Evolutionary conservation across 2,888 invertebrate genomes (phyloP), one percentile per base, ranked within the genome.

Genomic region (Torymus aiolomorphi): DNA sequence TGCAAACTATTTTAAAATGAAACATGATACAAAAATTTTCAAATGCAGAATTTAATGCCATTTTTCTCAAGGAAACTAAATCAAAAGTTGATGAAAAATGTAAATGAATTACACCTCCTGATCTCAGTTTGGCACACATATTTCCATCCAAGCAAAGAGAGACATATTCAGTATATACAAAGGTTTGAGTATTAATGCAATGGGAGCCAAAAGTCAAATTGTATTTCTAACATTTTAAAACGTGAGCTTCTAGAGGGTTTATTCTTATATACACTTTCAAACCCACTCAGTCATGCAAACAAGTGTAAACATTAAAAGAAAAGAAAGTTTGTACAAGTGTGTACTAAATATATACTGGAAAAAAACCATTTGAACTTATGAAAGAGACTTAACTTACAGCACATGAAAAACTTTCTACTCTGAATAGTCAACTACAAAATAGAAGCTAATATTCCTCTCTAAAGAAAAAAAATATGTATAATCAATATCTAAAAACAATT

Each of bases 161-260:
- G 49, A 70, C 65, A 66, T 49, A 74, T 80, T 80, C 77, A 80
- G 67, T 70, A 49, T 65, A 75, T 78, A 69, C 74, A 75, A 67
- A 73, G 54, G 16, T 54, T 61, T 70, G 42, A 76, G 56, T 51
- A 52, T 65, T 31, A 59, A 71, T 52, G 18, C 20, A 66, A 61
- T 70, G 31, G 20, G 51, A 61, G 76, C 71, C 66, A 71, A 71
- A 62, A 71, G 57, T 71, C 20, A 63, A 66, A 16, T 57, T 67
- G 51, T n/a, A 54, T 57, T 76, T 67, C 76, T 72, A 79, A 79
- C 62, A 65, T 67, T 80, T 75, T 66, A 62, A 56, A 54, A 61
- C 18, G 14, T 66, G 54, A 20, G 59, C n/a, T 61, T 0, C 52
- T 49, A 62, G 4, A 74, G 11, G 49, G 54, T 71, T 57, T 52